A percentile compares a stretch with the other conserved stretches of the same genome.
These are phyloP conservation scores for Clitarchus hookeri DNA, from an alignment of 2,888 invertebrate genomes.

Conservation along the genomic window DNA sequence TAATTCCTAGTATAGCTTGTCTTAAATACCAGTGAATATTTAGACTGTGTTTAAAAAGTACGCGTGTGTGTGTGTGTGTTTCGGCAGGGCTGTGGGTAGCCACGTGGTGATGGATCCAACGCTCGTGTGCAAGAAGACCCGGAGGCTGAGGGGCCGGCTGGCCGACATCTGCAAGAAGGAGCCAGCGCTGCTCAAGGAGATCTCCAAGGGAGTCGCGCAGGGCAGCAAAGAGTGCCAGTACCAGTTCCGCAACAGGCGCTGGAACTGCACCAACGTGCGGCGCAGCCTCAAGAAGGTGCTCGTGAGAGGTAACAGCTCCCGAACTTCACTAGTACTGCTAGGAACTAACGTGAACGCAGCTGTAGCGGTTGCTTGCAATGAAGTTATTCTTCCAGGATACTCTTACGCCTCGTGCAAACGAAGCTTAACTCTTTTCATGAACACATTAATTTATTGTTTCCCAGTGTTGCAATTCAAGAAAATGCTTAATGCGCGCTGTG, in stretches of 20 bases:
- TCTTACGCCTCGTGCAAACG: too few relatives aligned
- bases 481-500: too few relatives aligned
- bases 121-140: constrained; percentile 84
- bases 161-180: constrained; percentile 86
- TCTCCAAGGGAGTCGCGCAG: constrained; percentile 79
- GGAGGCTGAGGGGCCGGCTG: constrained; percentile 75
- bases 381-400: too few relatives aligned
- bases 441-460: too few relatives aligned
- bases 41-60: too few relatives aligned
- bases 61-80: constrained; percentile 28
- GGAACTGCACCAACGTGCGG: constrained; percentile 86
- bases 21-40: too few relatives aligned
- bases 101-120: constrained; percentile 88
- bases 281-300: constrained; percentile 84
- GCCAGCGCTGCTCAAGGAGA: constrained; percentile 77
- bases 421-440: too few relatives aligned
- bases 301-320: constrained; percentile 69
- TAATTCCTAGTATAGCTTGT: too few relatives aligned
- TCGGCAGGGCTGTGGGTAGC: constrained; percentile 74
- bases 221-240: constrained; percentile 86
- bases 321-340: too few relatives aligned
- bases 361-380: too few relatives aligned
- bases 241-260: constrained; percentile 82
- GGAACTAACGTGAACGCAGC: too few relatives aligned
- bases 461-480: too few relatives aligned